Base-by-base conservation (phyloP, 1,140 invertebrate species). In the Saccostrea glomerata region DNA sequence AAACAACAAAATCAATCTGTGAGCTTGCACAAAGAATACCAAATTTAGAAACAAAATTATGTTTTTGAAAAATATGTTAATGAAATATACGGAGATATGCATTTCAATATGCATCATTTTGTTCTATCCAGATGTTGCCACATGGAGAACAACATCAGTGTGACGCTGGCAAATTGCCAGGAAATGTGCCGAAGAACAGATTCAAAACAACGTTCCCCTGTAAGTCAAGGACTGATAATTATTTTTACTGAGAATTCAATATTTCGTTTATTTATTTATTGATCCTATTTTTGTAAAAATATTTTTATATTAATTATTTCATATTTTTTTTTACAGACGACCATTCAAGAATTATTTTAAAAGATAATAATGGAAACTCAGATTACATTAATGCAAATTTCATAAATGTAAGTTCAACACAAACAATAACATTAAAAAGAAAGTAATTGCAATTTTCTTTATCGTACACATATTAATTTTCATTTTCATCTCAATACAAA, bases 171-270 rank as follows among this genome's bases (percentile, higher is more conserved):
- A 77, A 77, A 30, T 30, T 15, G 13, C 70, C 70, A 0, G 30
- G 36, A 25, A 77, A 77, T 15, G 11, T 77, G 4, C 25, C 70
- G 4, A 77, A 25, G 15, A 77, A 77, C 70, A 77, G 70, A 77
- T 77, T 77, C 25, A 77, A 77, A 77, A 77, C 70, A 77, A 77
- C 70, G 4, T 77, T 77, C 70, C 70, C 70, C 5, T 77, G 70
- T 77, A 77, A 9, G 70, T 40, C 15, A 13, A 13, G 23, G 30
- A 12, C 4, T 36, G 15, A 77, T 36, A 36, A 1, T 15, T 13
- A 30, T 40, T 9, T 11, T 36, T 77, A 15, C 11, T 5, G 15
- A 30, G 4, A 77, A 15, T 30, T 36, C 4, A 5, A 30, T 25
- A 23, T 12, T 73, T 13, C 11, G 23, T 30, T 30, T 73, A 15